Evolutionary conservation across 2,113 vertebrate genomes (phyloP).

Genomic region (Phocoena sinus): DNA sequence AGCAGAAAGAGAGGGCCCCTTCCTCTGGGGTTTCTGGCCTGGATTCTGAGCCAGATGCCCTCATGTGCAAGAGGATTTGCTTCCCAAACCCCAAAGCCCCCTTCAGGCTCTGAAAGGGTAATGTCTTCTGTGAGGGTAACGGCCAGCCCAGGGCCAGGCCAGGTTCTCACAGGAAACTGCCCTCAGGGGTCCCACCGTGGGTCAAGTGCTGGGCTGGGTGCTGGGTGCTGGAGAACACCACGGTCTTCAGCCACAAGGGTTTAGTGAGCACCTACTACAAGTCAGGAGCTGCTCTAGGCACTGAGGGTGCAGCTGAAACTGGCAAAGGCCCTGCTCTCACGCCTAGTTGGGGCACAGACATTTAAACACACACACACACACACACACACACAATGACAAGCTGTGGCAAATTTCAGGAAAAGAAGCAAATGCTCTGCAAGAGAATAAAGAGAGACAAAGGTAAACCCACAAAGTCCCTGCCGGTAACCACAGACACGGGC

Average conservation of each 20-base stretch:
- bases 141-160: not conserved
- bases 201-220: not conserved
- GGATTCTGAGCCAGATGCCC: not conserved
- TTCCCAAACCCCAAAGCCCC: not conserved
- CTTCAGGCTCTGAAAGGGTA: not conserved
- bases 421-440: not conserved
- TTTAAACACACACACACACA: not conserved
- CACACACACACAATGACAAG: not conserved
- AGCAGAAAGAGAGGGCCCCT: not conserved
- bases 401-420: not conserved
- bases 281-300: not conserved
- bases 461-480: no score
- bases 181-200: not conserved
- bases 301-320: not conserved
- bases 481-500: not conserved
- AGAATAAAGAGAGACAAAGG: not conserved
- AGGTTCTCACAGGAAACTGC: not conserved
- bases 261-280: not conserved
- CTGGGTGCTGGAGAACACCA: not conserved
- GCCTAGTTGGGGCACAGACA: not conserved
- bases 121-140: no score
- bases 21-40: not conserved
- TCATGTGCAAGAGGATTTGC: rapidly evolving
- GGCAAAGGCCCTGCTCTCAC: not conserved
- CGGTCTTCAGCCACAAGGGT: not conserved